Percentiles rank a stretch among this genome's conserved stretches.
phyloP scores from a whole-genome alignment of 2,888 invertebrate genomes.

The Heliconius sara region DNA sequence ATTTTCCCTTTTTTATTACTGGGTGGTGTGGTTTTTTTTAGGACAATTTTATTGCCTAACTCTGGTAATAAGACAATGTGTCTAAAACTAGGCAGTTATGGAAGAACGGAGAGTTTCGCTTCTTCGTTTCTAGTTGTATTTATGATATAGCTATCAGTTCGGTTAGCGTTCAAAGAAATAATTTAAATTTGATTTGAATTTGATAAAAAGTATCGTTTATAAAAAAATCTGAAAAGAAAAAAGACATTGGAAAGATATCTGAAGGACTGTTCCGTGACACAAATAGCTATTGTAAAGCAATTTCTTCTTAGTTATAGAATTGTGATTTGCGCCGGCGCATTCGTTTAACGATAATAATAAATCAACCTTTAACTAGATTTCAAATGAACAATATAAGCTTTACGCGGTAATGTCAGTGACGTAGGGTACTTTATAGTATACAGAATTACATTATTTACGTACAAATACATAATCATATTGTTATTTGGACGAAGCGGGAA shows the following conservation, averaged over 20 bases:
- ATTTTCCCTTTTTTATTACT: too few species aligned
- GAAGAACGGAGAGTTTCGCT: too few species aligned
- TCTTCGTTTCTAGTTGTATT: too few species aligned
- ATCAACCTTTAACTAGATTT: slow-evolving; percentile 11
- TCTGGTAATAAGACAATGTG: too few species aligned
- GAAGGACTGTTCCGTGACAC: neutral
- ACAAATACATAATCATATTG: neutral
- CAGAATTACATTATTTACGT: neutral
- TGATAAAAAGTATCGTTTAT: too few species aligned
- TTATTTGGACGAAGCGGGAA: neutral
- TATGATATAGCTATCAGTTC: too few species aligned
- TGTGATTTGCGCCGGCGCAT: slow-evolving; percentile 10
- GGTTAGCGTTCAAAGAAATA: too few species aligned
- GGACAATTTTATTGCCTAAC: too few species aligned
- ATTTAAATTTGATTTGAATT: too few species aligned
- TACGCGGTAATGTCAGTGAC: slow-evolving; percentile 8
- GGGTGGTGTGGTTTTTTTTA: too few species aligned
- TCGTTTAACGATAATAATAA: slow-evolving; percentile 13
- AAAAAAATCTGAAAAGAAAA: too few species aligned
- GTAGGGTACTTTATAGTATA: neutral
- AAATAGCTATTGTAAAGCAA: neutral
- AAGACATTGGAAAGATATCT: neutral
- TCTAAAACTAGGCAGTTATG: too few species aligned
- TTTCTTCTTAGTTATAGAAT: slow-evolving; percentile 1
- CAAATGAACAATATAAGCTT: slow-evolving; percentile 16